Conservation (phyloP, 2,113 vertebrate genomes). For the Pagrus major region DNA sequence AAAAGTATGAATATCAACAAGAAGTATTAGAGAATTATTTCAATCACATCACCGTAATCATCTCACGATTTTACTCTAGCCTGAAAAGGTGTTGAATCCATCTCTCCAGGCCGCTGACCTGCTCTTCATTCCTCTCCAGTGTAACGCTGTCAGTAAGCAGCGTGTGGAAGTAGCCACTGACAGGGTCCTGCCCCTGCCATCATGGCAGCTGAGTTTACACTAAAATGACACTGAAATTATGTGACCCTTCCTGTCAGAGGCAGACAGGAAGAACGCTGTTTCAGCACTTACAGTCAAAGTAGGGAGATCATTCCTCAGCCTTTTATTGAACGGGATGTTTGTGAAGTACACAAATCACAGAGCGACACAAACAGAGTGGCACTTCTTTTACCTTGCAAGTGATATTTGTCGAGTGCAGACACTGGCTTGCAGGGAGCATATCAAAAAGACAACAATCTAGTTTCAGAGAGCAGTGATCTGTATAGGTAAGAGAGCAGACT, state of each 20-base stretch:
- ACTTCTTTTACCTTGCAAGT: background rate
- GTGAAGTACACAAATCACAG: background rate
- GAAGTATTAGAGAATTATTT: background rate
- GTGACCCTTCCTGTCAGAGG: slow-evolving; percentile 29
- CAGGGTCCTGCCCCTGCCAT: slow-evolving; percentile 19
- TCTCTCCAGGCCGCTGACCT: background rate
- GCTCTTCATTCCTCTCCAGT: background rate
- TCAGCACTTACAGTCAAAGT: slow-evolving; percentile 1
- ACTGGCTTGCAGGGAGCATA: background rate
- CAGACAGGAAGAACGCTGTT: background rate
- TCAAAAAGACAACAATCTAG: background rate
- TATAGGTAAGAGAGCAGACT: background rate
- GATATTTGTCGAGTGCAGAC: background rate
- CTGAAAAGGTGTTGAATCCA: background rate
- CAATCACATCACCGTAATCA: background rate
- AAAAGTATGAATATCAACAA: background rate
- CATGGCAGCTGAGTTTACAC: slow-evolving; percentile 12
- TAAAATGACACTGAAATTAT: slow-evolving; percentile 28
- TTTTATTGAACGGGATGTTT: background rate
- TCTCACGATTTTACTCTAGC: background rate
- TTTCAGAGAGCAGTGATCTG: background rate
- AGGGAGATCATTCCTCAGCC: background rate
- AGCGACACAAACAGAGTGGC: background rate
- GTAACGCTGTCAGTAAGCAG: background rate
- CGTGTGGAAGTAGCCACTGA: background rate